Evolutionary conservation across 2,888 invertebrate species (phyloP), one percentile per base, ranked within the genome.

Genomic region (Selenia dentaria): DNA sequence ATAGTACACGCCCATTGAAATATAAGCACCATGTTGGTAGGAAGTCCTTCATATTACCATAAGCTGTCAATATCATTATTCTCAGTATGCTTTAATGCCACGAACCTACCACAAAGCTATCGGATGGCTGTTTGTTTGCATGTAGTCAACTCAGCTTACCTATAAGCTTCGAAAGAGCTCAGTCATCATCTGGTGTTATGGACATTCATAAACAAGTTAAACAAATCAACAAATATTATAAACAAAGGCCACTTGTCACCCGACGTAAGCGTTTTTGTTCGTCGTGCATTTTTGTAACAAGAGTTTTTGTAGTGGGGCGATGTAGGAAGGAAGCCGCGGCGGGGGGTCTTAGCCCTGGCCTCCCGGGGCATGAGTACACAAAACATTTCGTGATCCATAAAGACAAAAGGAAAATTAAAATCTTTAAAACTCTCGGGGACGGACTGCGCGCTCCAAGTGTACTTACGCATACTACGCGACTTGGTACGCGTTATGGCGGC

Each of bases 331-430:
- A 86, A 86, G 75, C 79, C 86, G 49, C 87, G 65, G 79, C 87
- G 84, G 89, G 89, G 84, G 88, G 83, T 81, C 86, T 50, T 47
- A 51, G 59, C 58, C 60, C 48, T 66, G 79, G 79, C 80, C 86
- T 79, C 88, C 86, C 74, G 86, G 83, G 86, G 85, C 67, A 73
- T 67, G 69, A 67, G 79, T 79, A 84, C 79, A 88, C 88, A 88
- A 87, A 88, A 89, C 87, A 86, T 88, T 86, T 84, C 89, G 89
- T 89, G 89, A 88, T 87, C 84, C 85, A 81, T 78, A 87, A 86
- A 89, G 86, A 89, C 88, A 90, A 89, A 90, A 89, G 86, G 76
- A 88, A 83, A 84, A 83, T 87, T 84, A 81, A 84, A 85, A 83
- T 83, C 78, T 80, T 79, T 83, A 74, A 77, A 79, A 72, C 79